A percentile compares a stretch with the other conserved stretches of the same genome.
Conservation (phyloP, 2,888 invertebrate species). For the Cremastinae sp. region DNA sequence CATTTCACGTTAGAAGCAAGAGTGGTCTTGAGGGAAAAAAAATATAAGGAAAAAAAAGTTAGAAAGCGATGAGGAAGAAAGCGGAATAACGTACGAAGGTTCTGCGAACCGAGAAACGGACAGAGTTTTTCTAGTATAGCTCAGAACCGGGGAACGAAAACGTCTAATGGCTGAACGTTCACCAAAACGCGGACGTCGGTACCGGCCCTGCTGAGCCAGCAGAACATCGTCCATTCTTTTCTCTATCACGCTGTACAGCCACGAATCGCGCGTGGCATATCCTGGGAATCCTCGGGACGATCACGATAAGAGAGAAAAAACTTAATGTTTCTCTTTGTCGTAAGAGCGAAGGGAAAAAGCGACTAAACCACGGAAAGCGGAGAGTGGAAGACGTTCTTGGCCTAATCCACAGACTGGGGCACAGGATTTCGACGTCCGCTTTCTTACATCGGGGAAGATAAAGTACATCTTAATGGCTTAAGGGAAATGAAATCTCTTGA, state of each 20-base stretch:
- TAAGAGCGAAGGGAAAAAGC: conserved; percentile 34
- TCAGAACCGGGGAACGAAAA: conserved; percentile 42
- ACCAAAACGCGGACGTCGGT: conserved; percentile 47
- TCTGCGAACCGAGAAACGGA: conserved; percentile 51
- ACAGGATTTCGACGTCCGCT: conserved; percentile 46
- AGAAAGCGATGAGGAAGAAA: conserved; percentile 37
- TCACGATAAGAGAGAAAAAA: conserved; percentile 50
- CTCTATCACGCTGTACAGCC: conserved; percentile 35
- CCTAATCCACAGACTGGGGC: conserved; percentile 50
- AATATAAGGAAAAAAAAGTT: conserved; percentile 18
- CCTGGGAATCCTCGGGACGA: conserved; percentile 46
- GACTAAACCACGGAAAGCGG: background rate
- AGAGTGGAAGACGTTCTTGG: conserved; percentile 5
- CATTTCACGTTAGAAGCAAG: conserved; percentile 18
- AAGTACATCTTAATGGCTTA: conserved; percentile 47
- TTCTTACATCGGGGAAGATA: conserved; percentile 44
- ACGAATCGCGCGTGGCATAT: conserved; percentile 39
- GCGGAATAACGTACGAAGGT: conserved; percentile 51
- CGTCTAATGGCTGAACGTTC: conserved; percentile 57
- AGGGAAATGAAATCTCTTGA: conserved; percentile 42
- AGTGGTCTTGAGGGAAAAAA: conserved; percentile 11
- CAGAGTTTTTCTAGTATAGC: conserved; percentile 51
- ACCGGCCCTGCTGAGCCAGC: conserved; percentile 59
- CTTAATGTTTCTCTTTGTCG: conserved; percentile 58
- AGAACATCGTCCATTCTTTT: conserved; percentile 58